These are phyloP conservation scores for Scaptomyza polygonia DNA, from an alignment of 2,888 invertebrate genomes.

Conservation along the genomic window DNA sequence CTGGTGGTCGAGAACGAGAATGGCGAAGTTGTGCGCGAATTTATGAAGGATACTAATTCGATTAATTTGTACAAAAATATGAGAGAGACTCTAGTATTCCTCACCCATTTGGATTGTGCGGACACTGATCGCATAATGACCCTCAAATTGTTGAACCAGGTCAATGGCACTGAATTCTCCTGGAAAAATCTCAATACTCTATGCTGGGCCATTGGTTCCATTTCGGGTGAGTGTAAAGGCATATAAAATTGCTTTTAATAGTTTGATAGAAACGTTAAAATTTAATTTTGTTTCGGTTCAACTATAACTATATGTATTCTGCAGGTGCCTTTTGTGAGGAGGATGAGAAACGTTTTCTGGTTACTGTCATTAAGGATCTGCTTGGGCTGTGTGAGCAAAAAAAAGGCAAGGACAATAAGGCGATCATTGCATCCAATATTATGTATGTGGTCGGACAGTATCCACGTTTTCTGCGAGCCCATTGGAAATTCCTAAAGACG, in stretches of 20 bases:
- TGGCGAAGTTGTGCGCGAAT: conserved; percentile 99
- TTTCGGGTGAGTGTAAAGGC: conserved; percentile 89
- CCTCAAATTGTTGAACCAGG: conserved; percentile 98
- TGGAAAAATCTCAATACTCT: conserved; percentile 99
- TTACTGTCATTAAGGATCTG: conserved; percentile 99
- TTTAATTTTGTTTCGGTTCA: conserved; percentile 38
- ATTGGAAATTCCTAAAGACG: conserved; percentile 99
- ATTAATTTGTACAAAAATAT: conserved; percentile 99
- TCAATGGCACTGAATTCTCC: conserved; percentile 99
- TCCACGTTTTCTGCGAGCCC: conserved; percentile 98
- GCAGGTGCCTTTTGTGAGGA: conserved; percentile 97
- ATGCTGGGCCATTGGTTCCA: conserved; percentile 99
- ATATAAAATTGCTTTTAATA: too few species aligned
- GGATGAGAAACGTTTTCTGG: conserved; percentile 99
- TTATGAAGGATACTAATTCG: conserved; percentile 99
- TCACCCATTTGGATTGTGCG: conserved; percentile 98
- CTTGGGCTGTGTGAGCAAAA: conserved; percentile 99
- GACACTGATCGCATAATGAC: conserved; percentile 99
- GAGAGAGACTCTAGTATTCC: conserved; percentile 98
- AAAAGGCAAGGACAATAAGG: conserved; percentile 99
- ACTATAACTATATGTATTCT: background rate
- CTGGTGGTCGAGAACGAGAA: conserved; percentile 99
- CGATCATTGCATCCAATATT: conserved; percentile 99
- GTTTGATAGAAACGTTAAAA: too few species aligned
- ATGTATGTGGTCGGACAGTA: conserved; percentile 99